These are phyloP conservation scores for Prionailurus viverrinus DNA, from an alignment of 2,113 vertebrate genomes.

Conservation along the genomic window DNA sequence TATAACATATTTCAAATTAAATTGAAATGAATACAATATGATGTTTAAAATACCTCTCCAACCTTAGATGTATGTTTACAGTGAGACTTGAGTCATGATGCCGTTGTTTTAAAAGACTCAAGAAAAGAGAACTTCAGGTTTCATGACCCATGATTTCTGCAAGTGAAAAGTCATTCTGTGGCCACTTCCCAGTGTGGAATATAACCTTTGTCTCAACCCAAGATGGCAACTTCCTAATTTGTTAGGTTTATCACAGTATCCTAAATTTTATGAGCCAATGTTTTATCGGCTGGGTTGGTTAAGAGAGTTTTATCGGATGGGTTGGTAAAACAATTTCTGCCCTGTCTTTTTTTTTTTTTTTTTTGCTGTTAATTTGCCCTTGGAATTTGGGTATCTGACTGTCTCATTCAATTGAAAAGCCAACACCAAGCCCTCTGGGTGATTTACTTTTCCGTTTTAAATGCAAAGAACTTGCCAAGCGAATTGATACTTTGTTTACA, in stretches of 20 bases:
- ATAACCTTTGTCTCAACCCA: not conserved
- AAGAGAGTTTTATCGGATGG: not conserved
- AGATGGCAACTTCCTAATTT: not conserved
- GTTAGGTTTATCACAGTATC: not conserved
- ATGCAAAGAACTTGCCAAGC: not conserved
- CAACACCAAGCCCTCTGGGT: not conserved
- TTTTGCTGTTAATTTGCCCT: not conserved
- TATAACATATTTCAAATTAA: constrained; percentile 42
- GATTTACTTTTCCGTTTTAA: not conserved
- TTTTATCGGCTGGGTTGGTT: not conserved
- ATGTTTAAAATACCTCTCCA: constrained; percentile 18
- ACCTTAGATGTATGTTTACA: not conserved
- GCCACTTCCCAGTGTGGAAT: not conserved
- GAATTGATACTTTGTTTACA: constrained; percentile 7
- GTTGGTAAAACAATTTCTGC: not conserved
- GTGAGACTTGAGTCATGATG: not conserved
- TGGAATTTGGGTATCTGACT: constrained; percentile 48
- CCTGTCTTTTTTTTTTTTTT: not conserved
- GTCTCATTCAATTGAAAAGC: not conserved
- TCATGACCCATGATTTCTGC: not conserved
- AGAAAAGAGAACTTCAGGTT: not conserved
- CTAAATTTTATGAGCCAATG: not conserved
- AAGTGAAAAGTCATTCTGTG: not conserved
- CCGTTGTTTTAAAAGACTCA: not conserved
- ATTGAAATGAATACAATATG: constrained; percentile 41